Evolutionary conservation across 2,113 vertebrate genomes (phyloP), one percentile per base, ranked within the genome.

Genomic region (Actinemys pallida): DNA sequence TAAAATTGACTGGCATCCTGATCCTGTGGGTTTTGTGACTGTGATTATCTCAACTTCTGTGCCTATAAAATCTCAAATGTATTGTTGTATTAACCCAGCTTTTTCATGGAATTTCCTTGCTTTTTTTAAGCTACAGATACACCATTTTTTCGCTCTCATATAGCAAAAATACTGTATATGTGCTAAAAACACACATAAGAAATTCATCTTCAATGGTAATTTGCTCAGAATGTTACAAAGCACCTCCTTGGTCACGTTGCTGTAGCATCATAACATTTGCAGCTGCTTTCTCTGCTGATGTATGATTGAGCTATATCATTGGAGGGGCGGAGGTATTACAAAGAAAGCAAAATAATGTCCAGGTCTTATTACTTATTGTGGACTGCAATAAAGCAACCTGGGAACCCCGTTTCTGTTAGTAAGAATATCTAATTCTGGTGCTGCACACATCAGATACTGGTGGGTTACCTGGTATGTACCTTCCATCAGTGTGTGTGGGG

Each of bases 251-350:
- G 20, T 88, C 1, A 8, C 84, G 59, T 53, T 59, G 65, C 82
- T 87, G 78, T 95, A 93, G 90, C 93, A 45, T 90, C 89, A 89
- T 84, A 93, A 84, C 86, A 16, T 97, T 96, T 92, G 59, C 93
- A 94, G 92, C 50, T 94, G 84, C 87, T 94, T 94, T 94, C 86
- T 95, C 83, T 92, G 93, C 90, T 96, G 95, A 93, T 92, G 83
- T 62, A 83, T 96, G 94, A 96, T 96, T 95, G 90, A 94, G 91
- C 96, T 93, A 84, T 90, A 84, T 85, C 80, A 86, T 93, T 97
- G 92, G 93, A 84, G 39, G 27, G 39, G 88, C 89, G 47, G 69
- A 45, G 72, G 92, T 95, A 94, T 83, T 94, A 81, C 91, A 81
- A 89, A 92, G 92, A 95, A 95, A 81, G 57, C 75, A 92, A 81